phyloP scores from a whole-genome alignment of 2,888 invertebrate genomes.

The Drosophila testacea region DNA sequence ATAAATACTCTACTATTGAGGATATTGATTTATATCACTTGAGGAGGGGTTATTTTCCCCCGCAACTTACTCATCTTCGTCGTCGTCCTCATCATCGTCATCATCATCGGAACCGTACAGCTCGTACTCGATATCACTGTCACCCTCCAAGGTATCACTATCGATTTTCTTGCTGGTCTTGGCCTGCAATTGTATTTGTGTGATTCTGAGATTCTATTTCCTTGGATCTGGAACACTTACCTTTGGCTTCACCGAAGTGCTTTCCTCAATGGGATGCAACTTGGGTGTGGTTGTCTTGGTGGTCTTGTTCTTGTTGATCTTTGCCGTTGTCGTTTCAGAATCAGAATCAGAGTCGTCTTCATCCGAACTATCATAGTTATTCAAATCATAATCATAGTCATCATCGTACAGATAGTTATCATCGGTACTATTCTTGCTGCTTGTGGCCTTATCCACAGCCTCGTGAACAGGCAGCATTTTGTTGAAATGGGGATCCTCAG shows the following conservation, averaged over 20 bases:
- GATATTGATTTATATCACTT: too few species aligned
- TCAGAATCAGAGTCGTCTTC: slow-evolving; percentile 45
- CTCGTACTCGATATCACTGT: slow-evolving; percentile 69
- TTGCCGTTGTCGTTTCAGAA: slow-evolving; percentile 52
- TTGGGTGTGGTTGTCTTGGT: slow-evolving; percentile 52
- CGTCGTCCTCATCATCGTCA: slow-evolving; percentile 63
- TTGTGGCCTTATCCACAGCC: slow-evolving; percentile 53
- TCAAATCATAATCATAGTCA: slow-evolving; percentile 78
- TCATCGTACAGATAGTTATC: slow-evolving; percentile 77
- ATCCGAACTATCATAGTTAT: slow-evolving; percentile 66
- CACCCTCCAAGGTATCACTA: slow-evolving; percentile 62
- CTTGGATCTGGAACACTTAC: slow-evolving; percentile 1
- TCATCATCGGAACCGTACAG: slow-evolving; percentile 71
- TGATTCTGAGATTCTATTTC: neutral
- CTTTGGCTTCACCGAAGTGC: slow-evolving; percentile 52
- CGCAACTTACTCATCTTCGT: slow-evolving; percentile 61
- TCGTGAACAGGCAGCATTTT: slow-evolving; percentile 81
- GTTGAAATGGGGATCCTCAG: slow-evolving; percentile 80
- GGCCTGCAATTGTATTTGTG: slow-evolving; percentile 31
- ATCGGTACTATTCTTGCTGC: slow-evolving; percentile 58
- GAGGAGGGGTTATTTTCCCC: neutral
- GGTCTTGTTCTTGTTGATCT: slow-evolving; percentile 64
- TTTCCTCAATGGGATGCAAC: slow-evolving; percentile 59
- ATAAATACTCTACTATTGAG: neutral
- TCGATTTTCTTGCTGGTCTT: slow-evolving; percentile 49